Percentiles rank a stretch among this genome's conserved stretches.
These are phyloP conservation scores for Polia nebulosa DNA, from an alignment of 2,888 invertebrate genomes.

Conservation along the genomic window DNA sequence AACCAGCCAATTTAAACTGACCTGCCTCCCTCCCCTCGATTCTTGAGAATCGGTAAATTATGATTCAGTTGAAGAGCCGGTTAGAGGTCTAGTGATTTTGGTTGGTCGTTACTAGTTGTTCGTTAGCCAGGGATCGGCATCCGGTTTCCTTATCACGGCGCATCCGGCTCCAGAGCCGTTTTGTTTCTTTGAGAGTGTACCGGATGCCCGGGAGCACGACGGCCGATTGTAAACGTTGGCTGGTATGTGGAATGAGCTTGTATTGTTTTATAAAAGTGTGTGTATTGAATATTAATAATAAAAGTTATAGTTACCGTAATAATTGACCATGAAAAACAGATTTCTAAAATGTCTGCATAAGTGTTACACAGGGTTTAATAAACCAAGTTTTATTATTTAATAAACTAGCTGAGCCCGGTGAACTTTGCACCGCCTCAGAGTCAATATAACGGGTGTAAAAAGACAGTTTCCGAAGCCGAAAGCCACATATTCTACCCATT, in stretches of 20 bases:
- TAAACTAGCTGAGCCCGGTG: too few species aligned
- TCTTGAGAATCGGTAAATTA: constrained; percentile 42
- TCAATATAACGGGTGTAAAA: too few species aligned
- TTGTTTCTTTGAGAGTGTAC: constrained; percentile 83
- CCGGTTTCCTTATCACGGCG: constrained; percentile 85
- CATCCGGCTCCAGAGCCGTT: constrained; percentile 81
- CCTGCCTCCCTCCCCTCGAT: constrained; percentile 55
- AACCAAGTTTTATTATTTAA: too few species aligned
- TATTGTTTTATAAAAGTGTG: constrained; percentile 26
- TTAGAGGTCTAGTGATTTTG: constrained; percentile 69
- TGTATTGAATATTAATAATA: constrained; percentile 5
- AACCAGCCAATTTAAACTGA: constrained; percentile 66
- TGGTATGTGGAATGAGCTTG: constrained; percentile 34
- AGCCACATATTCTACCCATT: too few species aligned
- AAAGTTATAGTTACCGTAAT: not conserved
- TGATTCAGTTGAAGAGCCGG: constrained; percentile 47
- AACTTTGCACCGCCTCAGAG: too few species aligned
- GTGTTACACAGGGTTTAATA: too few species aligned
- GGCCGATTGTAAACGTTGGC: constrained; percentile 49
- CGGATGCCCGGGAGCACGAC: constrained; percentile 71
- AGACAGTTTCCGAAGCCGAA: too few species aligned
- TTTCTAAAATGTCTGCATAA: too few species aligned
- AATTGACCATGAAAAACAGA: too few species aligned
- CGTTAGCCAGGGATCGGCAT: constrained; percentile 83
- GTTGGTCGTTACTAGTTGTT: constrained; percentile 80